Evolutionary conservation across 1,140 invertebrate genomes (phyloP).

Genomic region (Coenobita brevimanus): DNA sequence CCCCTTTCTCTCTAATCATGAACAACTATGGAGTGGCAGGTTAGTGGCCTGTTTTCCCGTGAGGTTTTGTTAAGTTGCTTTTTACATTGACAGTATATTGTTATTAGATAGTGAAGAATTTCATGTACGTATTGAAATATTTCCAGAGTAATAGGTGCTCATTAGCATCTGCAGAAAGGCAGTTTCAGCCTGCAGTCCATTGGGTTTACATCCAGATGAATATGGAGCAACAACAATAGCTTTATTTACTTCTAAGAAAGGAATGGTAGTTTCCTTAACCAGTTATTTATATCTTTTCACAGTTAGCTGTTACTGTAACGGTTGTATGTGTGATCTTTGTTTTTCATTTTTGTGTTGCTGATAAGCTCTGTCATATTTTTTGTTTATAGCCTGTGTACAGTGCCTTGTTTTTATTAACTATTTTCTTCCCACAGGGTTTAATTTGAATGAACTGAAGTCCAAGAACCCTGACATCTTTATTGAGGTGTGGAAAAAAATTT

Average conservation of each 20-base stretch:
- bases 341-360: background rate
- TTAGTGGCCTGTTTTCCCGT: background rate
- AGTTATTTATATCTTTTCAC: no score
- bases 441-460: slow-evolving; percentile 42
- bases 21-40: slow-evolving; percentile 56
- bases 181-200: no score
- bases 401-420: background rate
- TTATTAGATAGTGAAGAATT: no score
- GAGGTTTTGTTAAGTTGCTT: background rate
- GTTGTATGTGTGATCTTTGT: background rate
- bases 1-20: slow-evolving; percentile 60
- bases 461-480: slow-evolving; percentile 26
- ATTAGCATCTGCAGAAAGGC: no score
- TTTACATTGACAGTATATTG: no score
- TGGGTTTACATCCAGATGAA: no score
- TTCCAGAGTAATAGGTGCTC: no score
- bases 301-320: no score
- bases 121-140: no score
- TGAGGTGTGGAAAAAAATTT: slow-evolving; percentile 46
- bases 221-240: no score
- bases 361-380: background rate
- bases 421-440: slow-evolving; percentile 46
- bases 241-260: no score
- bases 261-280: no score
- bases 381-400: background rate